Evolutionary conservation across 2,797 vertebrate species (phyloP).

Genomic region (Poeciliopsis infans): DNA sequence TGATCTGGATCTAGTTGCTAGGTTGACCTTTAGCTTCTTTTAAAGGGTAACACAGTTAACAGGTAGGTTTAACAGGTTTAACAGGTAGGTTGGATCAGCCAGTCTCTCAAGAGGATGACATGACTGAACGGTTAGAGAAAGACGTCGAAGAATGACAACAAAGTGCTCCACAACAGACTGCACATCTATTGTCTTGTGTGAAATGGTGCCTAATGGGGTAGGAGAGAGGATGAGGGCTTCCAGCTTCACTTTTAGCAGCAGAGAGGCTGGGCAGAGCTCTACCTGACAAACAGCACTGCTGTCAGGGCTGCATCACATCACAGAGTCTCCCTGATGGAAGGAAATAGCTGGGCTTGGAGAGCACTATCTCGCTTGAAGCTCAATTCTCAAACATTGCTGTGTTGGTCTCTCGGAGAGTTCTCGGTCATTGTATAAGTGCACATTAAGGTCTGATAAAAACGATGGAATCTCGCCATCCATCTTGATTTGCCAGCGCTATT

Average conservation of each 20-base stretch:
- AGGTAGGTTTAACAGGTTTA: not conserved
- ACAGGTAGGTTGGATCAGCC: slow-evolving; percentile 39
- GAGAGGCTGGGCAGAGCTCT: slow-evolving; percentile 40
- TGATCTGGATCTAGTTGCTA: slow-evolving; percentile 18
- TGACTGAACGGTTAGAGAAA: slow-evolving; percentile 36
- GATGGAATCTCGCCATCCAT: slow-evolving; percentile 67
- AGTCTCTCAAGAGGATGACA: slow-evolving; percentile 32
- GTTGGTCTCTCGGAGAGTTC: slow-evolving; percentile 56
- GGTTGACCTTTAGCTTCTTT: too few relatives aligned
- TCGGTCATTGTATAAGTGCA: slow-evolving; percentile 71
- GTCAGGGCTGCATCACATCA: slow-evolving; percentile 62
- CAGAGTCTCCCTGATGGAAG: slow-evolving; percentile 57
- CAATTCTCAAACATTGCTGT: slow-evolving; percentile 60
- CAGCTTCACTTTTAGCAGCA: slow-evolving; percentile 58
- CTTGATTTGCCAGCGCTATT: slow-evolving; percentile 68
- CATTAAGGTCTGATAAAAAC: slow-evolving; percentile 74
- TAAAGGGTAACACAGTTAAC: slow-evolving; percentile 1
- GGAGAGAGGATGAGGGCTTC: slow-evolving; percentile 52
- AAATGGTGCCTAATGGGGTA: slow-evolving; percentile 51
- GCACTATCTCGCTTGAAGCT: slow-evolving; percentile 59
- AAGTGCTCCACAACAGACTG: slow-evolving; percentile 34
- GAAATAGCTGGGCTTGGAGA: slow-evolving; percentile 53
- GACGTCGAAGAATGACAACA: slow-evolving; percentile 48
- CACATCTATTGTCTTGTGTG: slow-evolving; percentile 46
- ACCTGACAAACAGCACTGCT: slow-evolving; percentile 54